These are phyloP conservation scores for Abrostola tripartita DNA, from an alignment of 2,888 invertebrate genomes.

Conservation along the genomic window DNA sequence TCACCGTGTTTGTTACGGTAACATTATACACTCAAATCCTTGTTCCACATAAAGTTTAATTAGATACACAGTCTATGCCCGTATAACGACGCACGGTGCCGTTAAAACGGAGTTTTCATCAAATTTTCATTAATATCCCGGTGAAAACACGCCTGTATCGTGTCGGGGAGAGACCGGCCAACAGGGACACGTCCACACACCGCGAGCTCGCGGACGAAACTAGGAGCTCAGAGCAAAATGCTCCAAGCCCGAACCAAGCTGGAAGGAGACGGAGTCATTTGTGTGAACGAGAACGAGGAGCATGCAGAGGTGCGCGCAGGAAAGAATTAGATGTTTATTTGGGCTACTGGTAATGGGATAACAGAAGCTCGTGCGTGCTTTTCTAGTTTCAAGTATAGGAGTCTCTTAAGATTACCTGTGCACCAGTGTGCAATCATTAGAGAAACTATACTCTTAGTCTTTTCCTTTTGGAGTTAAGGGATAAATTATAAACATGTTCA, in stretches of 20 bases:
- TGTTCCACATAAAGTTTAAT: conserved; percentile 67
- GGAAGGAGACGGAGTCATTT: conserved; percentile 62
- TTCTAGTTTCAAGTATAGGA: conserved; percentile 72
- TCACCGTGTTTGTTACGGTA: conserved; percentile 70
- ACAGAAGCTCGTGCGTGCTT: conserved; percentile 78
- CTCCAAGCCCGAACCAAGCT: conserved; percentile 75
- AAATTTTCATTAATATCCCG: conserved; percentile 81
- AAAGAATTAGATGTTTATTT: conserved; percentile 88
- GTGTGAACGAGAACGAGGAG: conserved; percentile 67
- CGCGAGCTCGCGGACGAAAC: conserved; percentile 78
- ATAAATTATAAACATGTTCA: too few relatives aligned
- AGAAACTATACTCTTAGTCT: too few relatives aligned
- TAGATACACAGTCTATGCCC: conserved; percentile 61
- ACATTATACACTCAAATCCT: conserved; percentile 70
- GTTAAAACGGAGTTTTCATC: conserved; percentile 72
- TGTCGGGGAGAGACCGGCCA: conserved; percentile 47
- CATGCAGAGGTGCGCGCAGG: conserved; percentile 87
- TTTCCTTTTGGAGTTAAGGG: too few relatives aligned
- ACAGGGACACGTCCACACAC: conserved; percentile 65
- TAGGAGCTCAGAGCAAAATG: conserved; percentile 71
- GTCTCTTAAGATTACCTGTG: conserved; percentile 45
- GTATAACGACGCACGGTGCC: conserved; percentile 52
- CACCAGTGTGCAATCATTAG: too few relatives aligned
- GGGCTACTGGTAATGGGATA: conserved; percentile 83
- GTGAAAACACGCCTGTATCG: conserved; percentile 77